These are phyloP conservation scores for fruit fly (Drosophila melanogaster) DNA, from an alignment of 1,140 invertebrate genomes.

Conservation along the genomic window Release_6_plus_ISO1_MT NT_037436.4:2334501-2335000, in stretches of 20 bases:
- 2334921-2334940: conserved; percentile 53
- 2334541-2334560: conserved; percentile 65
- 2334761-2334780: conserved; percentile 28
- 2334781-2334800: conserved; percentile 29
- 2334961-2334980: conserved; percentile 35
- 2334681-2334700: conserved; percentile 11
- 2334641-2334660: neutral
- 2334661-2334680: conserved; percentile 5
- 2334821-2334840: conserved; percentile 37
- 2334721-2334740: neutral
- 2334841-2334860: neutral
- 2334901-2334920: conserved; percentile 31
- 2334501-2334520: conserved; percentile 3
- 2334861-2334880: neutral
- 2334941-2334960: conserved; percentile 45
- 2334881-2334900: conserved; percentile 4
- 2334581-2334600: conserved; percentile 17
- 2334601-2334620: conserved; percentile 18
- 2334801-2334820: conserved; percentile 33
- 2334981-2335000: conserved; percentile 16
- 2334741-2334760: conserved; percentile 21
- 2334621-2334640: neutral
- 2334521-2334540: neutral
- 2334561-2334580: conserved; percentile 63
- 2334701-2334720: conserved; percentile 1